Base-by-base conservation (phyloP, 1,140 invertebrate genomes). In the Tetramorium simillimum region DNA sequence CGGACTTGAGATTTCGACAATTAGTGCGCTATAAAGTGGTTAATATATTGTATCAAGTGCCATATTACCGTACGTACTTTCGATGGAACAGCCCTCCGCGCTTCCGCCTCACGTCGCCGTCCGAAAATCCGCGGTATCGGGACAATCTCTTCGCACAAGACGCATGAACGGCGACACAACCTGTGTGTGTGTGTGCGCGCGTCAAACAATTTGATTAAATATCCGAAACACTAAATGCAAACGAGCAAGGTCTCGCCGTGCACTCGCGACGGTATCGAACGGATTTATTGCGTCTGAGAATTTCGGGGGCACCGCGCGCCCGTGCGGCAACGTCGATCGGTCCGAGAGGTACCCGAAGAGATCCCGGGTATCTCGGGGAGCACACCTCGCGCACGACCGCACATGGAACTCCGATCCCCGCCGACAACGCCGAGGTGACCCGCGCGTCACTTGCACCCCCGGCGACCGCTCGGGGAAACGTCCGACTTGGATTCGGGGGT, bases 1-100 rank as follows among this genome's bases (percentile, higher is more conserved):
- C 12, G 21, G 10, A n/a, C 14, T 40, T 7, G 24, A 78, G 12
- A 14, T 78, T 53, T 53, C 12, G 12, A 43, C 18, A 46, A 77
- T 65, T 49, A 49, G 7, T 24, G 9, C 12, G 14, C 24, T 24
- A 4, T 33, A 78, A 49, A 37, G 18, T 37, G 33, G 3, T 65
- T 80, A 51, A 69, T 43, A 69, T 14, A 21, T 16, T 18, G 7
- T 10, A 46, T 77, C 58, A 63, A 77, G n/a, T 70, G 37, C 21
- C 65, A 70, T 70, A 24, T 70, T 81, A 56, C 33, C 33, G 33
- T 33, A 81, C 49, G 37, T 81, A 81, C 76, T 65, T 78, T 78
- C 24, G 78, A 33, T 70, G 78, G 21, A 40, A 24, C 33, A 67
- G 46, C 21, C 65, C 37, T 58, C 16, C 24, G 43, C 33, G 63